Percentiles rank a stretch among this genome's conserved stretches.
Evolutionary conservation across 2,888 invertebrate species (phyloP).

Genomic region (Tanypteryx hageni): DNA sequence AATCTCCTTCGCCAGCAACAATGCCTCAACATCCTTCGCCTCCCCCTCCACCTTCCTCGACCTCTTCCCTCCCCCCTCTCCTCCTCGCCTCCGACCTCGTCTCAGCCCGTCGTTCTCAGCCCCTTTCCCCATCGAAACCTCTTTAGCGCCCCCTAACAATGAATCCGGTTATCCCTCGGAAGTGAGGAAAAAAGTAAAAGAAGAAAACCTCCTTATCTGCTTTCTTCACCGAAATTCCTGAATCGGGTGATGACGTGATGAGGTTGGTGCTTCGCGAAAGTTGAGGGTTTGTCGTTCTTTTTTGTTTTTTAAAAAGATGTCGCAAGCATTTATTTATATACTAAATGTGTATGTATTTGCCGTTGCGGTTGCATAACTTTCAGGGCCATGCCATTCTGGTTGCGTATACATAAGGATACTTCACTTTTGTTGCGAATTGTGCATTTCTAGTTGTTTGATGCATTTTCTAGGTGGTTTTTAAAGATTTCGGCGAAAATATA

Average conservation of each 20-base stretch:
- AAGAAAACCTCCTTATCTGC: background rate
- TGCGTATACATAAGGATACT: background rate
- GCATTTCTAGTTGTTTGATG: too few species aligned
- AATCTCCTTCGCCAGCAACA: constrained; percentile 28
- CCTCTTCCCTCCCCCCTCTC: background rate
- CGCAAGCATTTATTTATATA: background rate
- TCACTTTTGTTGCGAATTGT: too few species aligned
- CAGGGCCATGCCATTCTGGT: background rate
- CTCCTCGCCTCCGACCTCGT: background rate
- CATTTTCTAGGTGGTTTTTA: too few species aligned
- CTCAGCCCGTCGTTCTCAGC: background rate
- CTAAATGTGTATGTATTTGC: constrained; percentile 1
- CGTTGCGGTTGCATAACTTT: background rate
- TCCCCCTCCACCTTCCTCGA: background rate
- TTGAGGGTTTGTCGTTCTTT: background rate
- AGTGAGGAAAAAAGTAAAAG: background rate
- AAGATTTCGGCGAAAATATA: too few species aligned
- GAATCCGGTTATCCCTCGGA: constrained; percentile 8
- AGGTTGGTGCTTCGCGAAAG: background rate
- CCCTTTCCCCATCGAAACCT: background rate
- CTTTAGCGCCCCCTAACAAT: constrained; percentile 8
- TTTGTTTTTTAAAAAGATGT: background rate
- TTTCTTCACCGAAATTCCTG: background rate
- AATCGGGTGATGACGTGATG: background rate
- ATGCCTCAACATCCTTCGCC: constrained; percentile 31